Conservation (phyloP, 2,797 vertebrate genomes). For the Lemur catta region DNA sequence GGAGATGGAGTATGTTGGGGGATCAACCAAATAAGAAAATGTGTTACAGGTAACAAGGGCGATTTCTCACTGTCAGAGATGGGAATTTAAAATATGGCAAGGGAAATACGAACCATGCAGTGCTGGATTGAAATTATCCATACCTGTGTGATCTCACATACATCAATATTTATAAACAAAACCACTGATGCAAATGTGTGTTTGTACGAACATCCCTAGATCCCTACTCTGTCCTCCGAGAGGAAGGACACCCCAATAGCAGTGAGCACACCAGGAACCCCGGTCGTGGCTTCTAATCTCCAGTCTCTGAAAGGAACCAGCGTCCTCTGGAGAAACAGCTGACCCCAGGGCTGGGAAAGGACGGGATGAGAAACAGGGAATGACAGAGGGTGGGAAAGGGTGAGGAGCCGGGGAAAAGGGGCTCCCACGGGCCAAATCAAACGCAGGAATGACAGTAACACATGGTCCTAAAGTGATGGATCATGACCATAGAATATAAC, state of each 20-base stretch:
- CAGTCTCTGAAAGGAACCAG: background rate
- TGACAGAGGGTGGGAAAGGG: too few relatives aligned
- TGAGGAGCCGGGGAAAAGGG: rapidly evolving
- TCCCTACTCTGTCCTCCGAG: background rate
- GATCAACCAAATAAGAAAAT: background rate
- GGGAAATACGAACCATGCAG: background rate
- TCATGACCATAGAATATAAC: background rate
- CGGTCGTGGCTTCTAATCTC: background rate
- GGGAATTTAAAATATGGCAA: background rate
- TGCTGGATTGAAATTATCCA: background rate
- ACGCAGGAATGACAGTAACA: background rate
- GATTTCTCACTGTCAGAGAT: background rate
- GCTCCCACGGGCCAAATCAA: background rate
- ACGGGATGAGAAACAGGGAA: rapidly evolving
- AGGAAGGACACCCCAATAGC: background rate
- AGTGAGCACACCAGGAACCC: background rate
- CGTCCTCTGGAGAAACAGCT: background rate
- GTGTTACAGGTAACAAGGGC: background rate
- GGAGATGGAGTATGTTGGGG: background rate
- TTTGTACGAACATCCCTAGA: rapidly evolving
- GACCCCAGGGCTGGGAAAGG: background rate
- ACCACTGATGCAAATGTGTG: too few relatives aligned
- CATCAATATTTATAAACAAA: background rate
- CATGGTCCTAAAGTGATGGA: rapidly evolving
- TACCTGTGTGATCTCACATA: background rate